A percentile compares a stretch with the other conserved stretches of the same genome.
phyloP scores from a whole-genome alignment of 2,113 vertebrate genomes.

The Chroicocephalus ridibundus region DNA sequence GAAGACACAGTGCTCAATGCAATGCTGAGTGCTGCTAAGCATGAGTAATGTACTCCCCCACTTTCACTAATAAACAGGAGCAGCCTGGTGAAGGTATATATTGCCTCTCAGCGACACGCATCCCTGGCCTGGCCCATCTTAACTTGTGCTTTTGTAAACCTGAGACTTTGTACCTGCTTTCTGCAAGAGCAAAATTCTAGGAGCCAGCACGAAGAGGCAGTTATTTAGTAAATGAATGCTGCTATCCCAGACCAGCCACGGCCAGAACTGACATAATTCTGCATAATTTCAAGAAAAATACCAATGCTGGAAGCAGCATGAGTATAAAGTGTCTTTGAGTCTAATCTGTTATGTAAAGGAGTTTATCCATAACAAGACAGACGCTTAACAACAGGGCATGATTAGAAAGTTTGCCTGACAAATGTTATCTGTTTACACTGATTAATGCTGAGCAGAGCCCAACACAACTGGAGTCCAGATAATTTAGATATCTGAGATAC shows the following conservation, averaged over 20 bases:
- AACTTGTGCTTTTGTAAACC: neutral
- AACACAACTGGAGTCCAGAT: neutral
- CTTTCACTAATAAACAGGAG: neutral
- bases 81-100: neutral
- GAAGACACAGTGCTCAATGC: neutral
- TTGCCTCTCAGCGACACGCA: neutral
- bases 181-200: neutral
- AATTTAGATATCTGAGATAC: neutral
- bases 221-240: neutral
- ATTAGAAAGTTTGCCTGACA: neutral
- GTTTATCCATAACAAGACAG: neutral
- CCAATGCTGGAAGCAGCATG: neutral
- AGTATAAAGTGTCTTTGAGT: neutral
- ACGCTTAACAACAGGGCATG: neutral
- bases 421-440: neutral
- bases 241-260: neutral
- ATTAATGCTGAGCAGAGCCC: neutral
- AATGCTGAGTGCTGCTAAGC: neutral
- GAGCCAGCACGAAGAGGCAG: neutral
- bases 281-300: neutral
- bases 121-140: neutral
- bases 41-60: neutral
- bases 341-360: neutral
- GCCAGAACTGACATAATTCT: neutral
- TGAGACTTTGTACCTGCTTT: neutral